These are phyloP conservation scores for Octonoba sinensis DNA, from an alignment of 2,888 invertebrate genomes.

Conservation along the genomic window DNA sequence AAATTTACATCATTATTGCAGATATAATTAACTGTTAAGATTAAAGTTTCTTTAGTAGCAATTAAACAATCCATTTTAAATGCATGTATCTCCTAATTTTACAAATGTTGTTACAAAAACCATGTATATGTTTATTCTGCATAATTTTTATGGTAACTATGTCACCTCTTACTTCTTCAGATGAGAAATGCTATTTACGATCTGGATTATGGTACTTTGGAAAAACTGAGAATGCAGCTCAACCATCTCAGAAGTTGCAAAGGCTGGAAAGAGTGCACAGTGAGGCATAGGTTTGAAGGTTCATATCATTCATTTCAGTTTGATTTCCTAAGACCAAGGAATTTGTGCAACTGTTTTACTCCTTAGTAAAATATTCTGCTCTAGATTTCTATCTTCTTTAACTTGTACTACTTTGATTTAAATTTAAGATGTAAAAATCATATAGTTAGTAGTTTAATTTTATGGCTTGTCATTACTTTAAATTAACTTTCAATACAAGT, in stretches of 20 bases:
- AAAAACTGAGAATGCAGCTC: conserved; percentile 62
- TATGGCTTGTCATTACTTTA: background rate
- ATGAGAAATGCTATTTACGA: conserved; percentile 65
- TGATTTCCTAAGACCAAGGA: too few relatives aligned
- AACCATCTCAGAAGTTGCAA: conserved; percentile 76
- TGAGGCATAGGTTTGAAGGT: conserved; percentile 53
- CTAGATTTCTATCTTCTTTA: background rate
- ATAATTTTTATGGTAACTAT: too few relatives aligned
- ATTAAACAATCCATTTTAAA: too few relatives aligned
- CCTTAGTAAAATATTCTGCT: too few relatives aligned
- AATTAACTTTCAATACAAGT: background rate
- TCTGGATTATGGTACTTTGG: conserved; percentile 60
- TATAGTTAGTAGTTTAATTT: background rate
- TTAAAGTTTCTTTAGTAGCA: too few relatives aligned
- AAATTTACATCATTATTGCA: too few relatives aligned
- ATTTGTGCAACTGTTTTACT: too few relatives aligned
- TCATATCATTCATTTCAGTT: too few relatives aligned
- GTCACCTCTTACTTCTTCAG: conserved; percentile 18
- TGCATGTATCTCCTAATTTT: too few relatives aligned
- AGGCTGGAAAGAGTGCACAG: conserved; percentile 78
- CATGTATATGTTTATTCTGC: too few relatives aligned
- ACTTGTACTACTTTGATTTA: background rate
- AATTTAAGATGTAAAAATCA: background rate
- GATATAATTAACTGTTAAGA: too few relatives aligned
- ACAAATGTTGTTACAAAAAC: too few relatives aligned